A percentile compares a stretch with the other conserved stretches of the same genome.
phyloP scores from a whole-genome alignment of 2,797 vertebrate species.

The Cebuella pygmaea region DNA sequence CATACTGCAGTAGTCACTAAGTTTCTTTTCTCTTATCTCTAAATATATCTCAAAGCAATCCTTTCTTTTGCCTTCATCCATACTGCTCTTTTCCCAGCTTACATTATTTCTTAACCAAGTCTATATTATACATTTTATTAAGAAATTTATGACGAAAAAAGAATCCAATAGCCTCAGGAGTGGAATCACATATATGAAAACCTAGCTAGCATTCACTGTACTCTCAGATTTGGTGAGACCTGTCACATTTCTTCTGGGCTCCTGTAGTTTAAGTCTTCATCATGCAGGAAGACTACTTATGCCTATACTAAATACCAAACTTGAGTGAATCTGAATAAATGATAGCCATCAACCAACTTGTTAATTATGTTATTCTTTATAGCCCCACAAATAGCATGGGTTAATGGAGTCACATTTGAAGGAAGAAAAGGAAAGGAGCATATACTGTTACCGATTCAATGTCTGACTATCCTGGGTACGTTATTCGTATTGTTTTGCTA shows the following conservation, averaged over 20 bases:
- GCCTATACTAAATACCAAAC: background rate
- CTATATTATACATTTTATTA: background rate
- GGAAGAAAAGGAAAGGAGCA: background rate
- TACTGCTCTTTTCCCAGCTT: background rate
- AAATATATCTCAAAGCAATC: background rate
- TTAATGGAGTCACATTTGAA: background rate
- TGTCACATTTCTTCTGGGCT: background rate
- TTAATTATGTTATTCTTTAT: background rate
- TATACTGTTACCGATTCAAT: background rate
- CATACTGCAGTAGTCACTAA: background rate
- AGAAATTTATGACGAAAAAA: background rate
- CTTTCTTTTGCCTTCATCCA: background rate
- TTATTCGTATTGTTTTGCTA: background rate
- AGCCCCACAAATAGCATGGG: background rate
- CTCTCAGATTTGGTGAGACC: background rate
- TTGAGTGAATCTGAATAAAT: background rate
- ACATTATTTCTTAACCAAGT: background rate
- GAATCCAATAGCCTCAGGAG: background rate
- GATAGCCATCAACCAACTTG: background rate
- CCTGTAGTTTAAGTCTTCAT: background rate
- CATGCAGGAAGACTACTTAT: background rate
- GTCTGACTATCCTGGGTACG: background rate
- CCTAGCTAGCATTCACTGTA: background rate
- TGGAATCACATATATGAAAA: background rate
- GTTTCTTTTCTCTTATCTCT: background rate